phyloP scores from a whole-genome alignment of 2,797 vertebrate genomes.

The Nyctalus aviator region DNA sequence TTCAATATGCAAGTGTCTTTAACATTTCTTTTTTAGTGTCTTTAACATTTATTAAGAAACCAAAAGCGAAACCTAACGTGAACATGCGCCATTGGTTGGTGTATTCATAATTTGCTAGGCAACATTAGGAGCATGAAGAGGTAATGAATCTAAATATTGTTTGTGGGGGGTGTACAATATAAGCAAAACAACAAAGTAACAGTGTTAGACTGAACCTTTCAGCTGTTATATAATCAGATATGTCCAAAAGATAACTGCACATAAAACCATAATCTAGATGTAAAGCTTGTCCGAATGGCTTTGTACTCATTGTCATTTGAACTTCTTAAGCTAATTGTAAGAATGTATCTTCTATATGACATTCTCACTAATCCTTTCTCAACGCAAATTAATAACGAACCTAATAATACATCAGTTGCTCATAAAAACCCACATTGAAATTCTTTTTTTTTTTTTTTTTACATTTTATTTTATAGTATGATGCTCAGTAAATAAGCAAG shows the following conservation, averaged over 20 bases:
- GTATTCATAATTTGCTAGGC: constrained; percentile 11
- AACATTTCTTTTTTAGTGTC: not conserved
- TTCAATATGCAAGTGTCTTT: not conserved
- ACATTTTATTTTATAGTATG: too few species aligned
- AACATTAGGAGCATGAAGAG: not conserved
- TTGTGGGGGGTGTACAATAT: not conserved
- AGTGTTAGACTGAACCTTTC: constrained; percentile 4
- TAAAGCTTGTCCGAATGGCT: not conserved
- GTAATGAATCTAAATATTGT: constrained; percentile 11
- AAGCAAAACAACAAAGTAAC: constrained; percentile 16
- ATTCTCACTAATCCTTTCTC: constrained; percentile 12
- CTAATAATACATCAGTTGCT: not conserved
- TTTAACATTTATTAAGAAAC: constrained; percentile 14
- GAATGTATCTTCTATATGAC: not conserved
- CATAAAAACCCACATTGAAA: constrained; percentile 45
- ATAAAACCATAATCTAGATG: not conserved
- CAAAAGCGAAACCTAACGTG: not conserved
- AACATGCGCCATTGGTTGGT: not conserved
- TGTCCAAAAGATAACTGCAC: not conserved
- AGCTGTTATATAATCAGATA: not conserved
- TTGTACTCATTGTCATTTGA: constrained; percentile 31
- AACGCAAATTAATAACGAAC: not conserved
- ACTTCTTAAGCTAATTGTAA: not conserved
- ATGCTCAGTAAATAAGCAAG: too few species aligned
- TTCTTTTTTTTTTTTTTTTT: not conserved